These are phyloP conservation scores for Eudiplozoon nipponicum DNA, from an alignment of 2,888 invertebrate genomes.

Conservation along the genomic window DNA sequence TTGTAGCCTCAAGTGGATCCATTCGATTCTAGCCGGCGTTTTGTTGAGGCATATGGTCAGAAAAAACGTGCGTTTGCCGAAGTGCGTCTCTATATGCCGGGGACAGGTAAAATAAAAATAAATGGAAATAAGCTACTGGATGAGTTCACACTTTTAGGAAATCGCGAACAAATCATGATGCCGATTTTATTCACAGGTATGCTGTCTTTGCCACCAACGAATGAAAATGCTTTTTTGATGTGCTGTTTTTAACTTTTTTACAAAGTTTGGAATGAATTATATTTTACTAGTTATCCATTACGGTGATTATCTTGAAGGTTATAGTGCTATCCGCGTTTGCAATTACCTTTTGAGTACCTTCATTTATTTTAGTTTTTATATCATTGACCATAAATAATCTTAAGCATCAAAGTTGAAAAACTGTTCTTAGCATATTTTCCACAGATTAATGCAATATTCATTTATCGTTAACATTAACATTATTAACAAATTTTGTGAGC, in stretches of 20 bases:
- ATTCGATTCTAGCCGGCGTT: slow-evolving; percentile 21
- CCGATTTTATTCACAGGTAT: slow-evolving; percentile 48
- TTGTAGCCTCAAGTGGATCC: slow-evolving; percentile 21
- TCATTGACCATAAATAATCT: too few relatives aligned
- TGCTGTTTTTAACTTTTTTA: background rate
- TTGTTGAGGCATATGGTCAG: slow-evolving; percentile 20
- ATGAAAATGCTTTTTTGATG: background rate
- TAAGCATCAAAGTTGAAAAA: too few relatives aligned
- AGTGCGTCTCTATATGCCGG: slow-evolving; percentile 47
- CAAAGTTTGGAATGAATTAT: background rate
- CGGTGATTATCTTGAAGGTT: too few relatives aligned
- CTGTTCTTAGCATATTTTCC: too few relatives aligned
- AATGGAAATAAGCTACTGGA: slow-evolving; percentile 40
- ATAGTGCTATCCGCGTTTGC: too few relatives aligned
- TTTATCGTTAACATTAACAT: too few relatives aligned
- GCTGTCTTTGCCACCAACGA: slow-evolving; percentile 20
- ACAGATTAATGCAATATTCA: too few relatives aligned
- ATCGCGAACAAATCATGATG: slow-evolving; percentile 36
- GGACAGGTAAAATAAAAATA: slow-evolving; percentile 47
- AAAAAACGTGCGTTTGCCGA: slow-evolving; percentile 31
- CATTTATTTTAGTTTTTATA: too few relatives aligned
- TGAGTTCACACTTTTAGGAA: slow-evolving; percentile 41
- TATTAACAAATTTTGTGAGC: too few relatives aligned
- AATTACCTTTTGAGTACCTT: too few relatives aligned
- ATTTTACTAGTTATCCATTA: background rate